These are phyloP conservation scores for Orbicella faveolata DNA, from an alignment of 64 coral and sea anemone genomes.

Conservation along the genomic window DNA sequence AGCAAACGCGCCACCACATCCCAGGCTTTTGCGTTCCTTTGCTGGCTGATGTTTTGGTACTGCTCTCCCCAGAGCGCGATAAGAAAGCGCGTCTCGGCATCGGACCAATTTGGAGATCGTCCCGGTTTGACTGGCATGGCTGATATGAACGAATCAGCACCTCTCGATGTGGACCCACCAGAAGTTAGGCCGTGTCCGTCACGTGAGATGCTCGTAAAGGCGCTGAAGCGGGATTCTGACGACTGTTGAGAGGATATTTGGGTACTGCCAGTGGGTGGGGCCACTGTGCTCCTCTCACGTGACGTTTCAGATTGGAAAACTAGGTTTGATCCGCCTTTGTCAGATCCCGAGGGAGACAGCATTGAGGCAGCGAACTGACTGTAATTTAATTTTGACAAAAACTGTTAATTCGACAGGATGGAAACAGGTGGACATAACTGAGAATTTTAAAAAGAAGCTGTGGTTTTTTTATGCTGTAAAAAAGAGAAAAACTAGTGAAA, in stretches of 20 bases:
- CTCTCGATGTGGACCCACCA: not conserved
- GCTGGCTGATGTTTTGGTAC: constrained; percentile 58
- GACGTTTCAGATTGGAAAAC: not conserved
- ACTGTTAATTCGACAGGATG: not conserved
- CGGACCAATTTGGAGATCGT: constrained; percentile 67
- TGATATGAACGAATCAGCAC: constrained; percentile 15
- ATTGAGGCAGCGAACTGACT: constrained; percentile 24
- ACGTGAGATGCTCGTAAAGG: constrained; percentile 3
- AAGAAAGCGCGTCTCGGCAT: constrained; percentile 65
- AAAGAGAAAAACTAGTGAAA: too few species aligned
- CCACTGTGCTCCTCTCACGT: not conserved
- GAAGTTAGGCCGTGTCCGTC: not conserved
- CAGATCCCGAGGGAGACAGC: not conserved
- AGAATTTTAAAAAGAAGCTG: too few species aligned
- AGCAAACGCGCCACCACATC: constrained; percentile 52
- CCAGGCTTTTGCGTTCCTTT: constrained; percentile 71
- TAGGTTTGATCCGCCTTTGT: not conserved
- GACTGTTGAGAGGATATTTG: not conserved
- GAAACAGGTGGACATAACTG: not conserved
- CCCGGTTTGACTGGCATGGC: constrained; percentile 8
- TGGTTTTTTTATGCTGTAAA: too few species aligned
- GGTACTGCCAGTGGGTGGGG: not conserved
- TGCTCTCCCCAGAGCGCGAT: constrained; percentile 62
- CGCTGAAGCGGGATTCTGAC: constrained; percentile 25
- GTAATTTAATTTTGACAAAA: not conserved